phyloP scores from a whole-genome alignment of 2,797 vertebrate species.

The Paguma larvata region DNA sequence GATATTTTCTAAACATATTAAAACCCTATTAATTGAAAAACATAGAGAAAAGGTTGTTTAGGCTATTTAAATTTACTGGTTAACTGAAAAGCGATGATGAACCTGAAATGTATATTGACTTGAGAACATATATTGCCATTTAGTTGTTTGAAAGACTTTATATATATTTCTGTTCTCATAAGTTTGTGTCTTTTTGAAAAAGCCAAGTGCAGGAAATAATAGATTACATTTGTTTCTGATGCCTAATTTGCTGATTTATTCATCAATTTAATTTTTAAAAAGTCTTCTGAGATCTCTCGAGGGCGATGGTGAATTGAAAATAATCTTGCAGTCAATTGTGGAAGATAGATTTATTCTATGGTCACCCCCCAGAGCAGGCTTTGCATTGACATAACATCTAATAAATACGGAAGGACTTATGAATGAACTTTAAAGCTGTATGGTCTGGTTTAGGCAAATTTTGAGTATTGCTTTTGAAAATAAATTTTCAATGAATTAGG shows the following conservation, averaged over 20 bases:
- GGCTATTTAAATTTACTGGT: constrained; percentile 41
- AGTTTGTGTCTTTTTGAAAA: neutral
- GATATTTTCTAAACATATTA: constrained; percentile 79
- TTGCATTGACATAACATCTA: neutral
- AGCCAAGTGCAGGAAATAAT: neutral
- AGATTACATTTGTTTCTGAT: constrained; percentile 45
- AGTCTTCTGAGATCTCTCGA: neutral
- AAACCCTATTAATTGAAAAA: constrained; percentile 71
- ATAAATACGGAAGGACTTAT: neutral
- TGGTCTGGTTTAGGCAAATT: neutral
- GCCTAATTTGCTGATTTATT: constrained; percentile 33
- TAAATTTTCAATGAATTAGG: neutral
- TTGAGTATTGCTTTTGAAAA: neutral
- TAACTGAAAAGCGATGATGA: constrained; percentile 45
- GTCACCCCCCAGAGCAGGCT: neutral
- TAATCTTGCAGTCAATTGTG: neutral
- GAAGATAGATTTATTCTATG: neutral
- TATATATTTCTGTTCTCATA: neutral
- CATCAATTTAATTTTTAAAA: constrained; percentile 55
- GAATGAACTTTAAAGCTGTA: neutral
- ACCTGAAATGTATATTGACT: constrained; percentile 44
- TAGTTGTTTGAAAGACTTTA: neutral
- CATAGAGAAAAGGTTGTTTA: constrained; percentile 23
- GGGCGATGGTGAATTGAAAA: neutral
- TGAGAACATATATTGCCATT: constrained; percentile 1